These are phyloP conservation scores for Eptesicus fuscus DNA, from an alignment of 2,113 vertebrate species.

Conservation along the genomic window DNA sequence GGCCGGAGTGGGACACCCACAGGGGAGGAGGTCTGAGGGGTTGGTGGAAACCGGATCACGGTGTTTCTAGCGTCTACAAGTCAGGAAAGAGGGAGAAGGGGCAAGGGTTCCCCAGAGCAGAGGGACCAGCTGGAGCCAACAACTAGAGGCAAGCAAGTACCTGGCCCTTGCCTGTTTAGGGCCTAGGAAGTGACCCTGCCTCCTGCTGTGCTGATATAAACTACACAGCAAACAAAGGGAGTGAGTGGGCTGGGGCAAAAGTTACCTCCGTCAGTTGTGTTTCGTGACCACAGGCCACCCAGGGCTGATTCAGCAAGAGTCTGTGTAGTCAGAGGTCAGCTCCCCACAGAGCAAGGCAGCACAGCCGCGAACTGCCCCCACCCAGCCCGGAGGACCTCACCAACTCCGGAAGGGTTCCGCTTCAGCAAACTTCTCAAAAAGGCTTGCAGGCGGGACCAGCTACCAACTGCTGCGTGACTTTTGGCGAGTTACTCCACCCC, in stretches of 20 bases:
- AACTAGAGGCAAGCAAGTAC: background rate
- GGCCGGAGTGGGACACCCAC: background rate
- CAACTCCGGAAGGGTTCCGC: background rate
- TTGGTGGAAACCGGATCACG: background rate
- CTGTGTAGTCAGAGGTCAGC: background rate
- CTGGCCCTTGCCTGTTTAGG: background rate
- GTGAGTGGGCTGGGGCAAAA: background rate
- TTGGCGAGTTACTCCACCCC: background rate
- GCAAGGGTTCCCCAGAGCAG: background rate
- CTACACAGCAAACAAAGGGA: background rate
- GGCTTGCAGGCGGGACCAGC: background rate
- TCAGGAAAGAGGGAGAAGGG: background rate
- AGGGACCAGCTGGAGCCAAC: background rate
- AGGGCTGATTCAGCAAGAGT: background rate
- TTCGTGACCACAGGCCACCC: background rate
- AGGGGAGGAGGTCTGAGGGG: background rate
- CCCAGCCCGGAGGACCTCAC: background rate
- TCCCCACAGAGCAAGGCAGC: background rate
- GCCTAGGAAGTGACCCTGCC: background rate
- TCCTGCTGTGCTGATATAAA: background rate
- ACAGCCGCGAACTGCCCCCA: background rate
- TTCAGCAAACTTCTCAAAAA: conserved; percentile 4
- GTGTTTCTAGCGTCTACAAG: background rate
- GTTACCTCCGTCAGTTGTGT: background rate
- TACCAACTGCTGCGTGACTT: background rate